Conservation (phyloP, 2,113 vertebrate species). For the Herpailurus yagouaroundi region DNA sequence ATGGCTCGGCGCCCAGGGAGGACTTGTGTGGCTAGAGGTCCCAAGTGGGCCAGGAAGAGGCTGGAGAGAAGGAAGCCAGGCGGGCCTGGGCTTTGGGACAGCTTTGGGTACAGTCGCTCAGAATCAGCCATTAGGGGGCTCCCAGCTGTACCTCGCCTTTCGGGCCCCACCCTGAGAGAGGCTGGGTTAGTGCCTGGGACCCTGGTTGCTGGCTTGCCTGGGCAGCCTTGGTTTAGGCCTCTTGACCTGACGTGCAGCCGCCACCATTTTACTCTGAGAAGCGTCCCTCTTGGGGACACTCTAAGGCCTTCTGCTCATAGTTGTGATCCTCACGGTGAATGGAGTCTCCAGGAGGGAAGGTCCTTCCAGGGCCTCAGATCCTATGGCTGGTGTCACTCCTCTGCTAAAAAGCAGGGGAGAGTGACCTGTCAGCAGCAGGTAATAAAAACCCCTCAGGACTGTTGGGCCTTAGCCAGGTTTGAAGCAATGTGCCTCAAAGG, state of each 20-base stretch:
- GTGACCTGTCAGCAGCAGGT: no score
- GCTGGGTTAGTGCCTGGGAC: neutral
- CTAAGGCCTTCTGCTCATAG: neutral
- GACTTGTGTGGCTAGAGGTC: neutral
- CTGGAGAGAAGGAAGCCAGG: neutral
- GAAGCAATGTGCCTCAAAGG: neutral
- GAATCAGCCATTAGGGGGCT: neutral
- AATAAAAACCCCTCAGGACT: neutral
- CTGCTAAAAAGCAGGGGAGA: neutral
- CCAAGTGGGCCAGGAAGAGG: neutral
- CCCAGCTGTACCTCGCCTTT: neutral
- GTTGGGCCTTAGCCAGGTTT: neutral
- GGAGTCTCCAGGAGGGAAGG: neutral
- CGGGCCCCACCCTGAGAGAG: neutral
- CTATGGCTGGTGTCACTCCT: neutral
- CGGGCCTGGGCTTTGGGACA: fast-evolving
- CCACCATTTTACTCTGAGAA: neutral
- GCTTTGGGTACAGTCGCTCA: neutral
- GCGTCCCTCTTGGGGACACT: neutral
- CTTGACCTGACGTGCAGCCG: neutral
- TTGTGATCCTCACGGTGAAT: neutral
- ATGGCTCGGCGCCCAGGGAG: neutral
- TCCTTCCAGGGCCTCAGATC: neutral
- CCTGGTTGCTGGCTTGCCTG: neutral
- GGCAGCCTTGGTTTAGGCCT: neutral